phyloP scores from a whole-genome alignment of 2,113 vertebrate species.

The Chloropsis hardwickii region DNA sequence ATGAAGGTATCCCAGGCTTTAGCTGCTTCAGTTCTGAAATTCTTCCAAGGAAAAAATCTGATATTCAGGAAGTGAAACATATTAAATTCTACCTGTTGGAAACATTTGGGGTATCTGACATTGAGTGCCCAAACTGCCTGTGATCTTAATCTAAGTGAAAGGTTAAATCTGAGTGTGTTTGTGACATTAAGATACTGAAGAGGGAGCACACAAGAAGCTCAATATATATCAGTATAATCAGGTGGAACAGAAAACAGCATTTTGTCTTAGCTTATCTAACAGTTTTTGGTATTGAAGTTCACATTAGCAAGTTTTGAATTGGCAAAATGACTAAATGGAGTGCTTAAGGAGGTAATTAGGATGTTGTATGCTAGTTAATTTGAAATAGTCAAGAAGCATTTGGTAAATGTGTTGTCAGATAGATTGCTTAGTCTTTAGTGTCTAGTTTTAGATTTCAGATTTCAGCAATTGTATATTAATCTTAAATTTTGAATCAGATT shows the following conservation, averaged over 20 bases:
- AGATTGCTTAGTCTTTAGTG: neutral
- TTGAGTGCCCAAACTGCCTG: neutral
- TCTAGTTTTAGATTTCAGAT: neutral
- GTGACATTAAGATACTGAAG: neutral
- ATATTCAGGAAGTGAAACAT: neutral
- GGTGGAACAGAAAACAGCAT: neutral
- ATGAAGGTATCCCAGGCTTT: neutral
- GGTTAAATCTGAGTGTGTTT: neutral
- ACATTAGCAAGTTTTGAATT: neutral
- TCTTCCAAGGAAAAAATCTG: neutral
- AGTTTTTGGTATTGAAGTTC: neutral
- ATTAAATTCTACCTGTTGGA: neutral
- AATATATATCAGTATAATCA: neutral
- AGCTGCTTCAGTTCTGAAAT: neutral
- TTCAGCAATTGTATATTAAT: neutral
- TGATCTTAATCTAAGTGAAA: neutral
- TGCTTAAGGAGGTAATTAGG: neutral
- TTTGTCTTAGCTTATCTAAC: fast-evolving
- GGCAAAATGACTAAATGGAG: neutral
- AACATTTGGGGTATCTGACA: neutral
- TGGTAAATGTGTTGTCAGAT: neutral
- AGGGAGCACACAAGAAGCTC: neutral
- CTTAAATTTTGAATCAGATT: neutral
- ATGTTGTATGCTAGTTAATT: fast-evolving
- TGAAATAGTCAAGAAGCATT: neutral